Conservation (phyloP, 2,113 vertebrate species). For the Ophiodon elongatus region DNA sequence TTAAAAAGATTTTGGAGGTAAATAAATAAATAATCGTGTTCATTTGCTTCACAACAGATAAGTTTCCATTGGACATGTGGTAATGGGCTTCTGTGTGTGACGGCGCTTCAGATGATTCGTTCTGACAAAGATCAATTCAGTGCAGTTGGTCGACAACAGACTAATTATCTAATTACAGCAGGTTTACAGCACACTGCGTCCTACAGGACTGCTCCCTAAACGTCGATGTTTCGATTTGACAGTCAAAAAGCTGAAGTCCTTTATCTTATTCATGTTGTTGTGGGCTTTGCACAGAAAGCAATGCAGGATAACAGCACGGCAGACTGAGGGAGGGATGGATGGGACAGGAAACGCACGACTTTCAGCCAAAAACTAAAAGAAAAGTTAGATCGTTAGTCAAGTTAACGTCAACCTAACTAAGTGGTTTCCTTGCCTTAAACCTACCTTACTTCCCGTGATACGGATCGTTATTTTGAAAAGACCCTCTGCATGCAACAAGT, state of each 20-base stretch:
- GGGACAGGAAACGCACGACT: no score
- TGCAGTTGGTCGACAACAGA: conserved; percentile 3
- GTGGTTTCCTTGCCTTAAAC: no score
- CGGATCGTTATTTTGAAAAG: no score
- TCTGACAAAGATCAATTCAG: conserved; percentile 51
- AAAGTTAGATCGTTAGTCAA: no score
- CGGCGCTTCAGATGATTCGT: conserved; percentile 22
- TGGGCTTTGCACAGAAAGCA: background rate
- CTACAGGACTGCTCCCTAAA: background rate
- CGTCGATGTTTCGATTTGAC: background rate
- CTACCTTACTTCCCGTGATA: no score
- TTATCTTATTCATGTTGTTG: background rate
- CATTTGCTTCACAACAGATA: background rate
- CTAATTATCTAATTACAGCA: conserved; percentile 26
- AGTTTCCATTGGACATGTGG: conserved; percentile 56
- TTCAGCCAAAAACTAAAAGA: no score
- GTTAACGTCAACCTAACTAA: no score
- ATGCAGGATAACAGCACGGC: background rate
- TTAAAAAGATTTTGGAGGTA: background rate
- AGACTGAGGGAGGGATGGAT: no score
- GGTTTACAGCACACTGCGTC: conserved; percentile 38
- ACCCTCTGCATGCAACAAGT: no score
- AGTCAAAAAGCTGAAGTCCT: background rate
- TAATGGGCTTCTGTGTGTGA: conserved; percentile 32
- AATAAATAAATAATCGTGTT: background rate